Evolutionary conservation across 2,888 invertebrate genomes (phyloP), one percentile per base, ranked within the genome.

Genomic region (Pelosia muscerda): DNA sequence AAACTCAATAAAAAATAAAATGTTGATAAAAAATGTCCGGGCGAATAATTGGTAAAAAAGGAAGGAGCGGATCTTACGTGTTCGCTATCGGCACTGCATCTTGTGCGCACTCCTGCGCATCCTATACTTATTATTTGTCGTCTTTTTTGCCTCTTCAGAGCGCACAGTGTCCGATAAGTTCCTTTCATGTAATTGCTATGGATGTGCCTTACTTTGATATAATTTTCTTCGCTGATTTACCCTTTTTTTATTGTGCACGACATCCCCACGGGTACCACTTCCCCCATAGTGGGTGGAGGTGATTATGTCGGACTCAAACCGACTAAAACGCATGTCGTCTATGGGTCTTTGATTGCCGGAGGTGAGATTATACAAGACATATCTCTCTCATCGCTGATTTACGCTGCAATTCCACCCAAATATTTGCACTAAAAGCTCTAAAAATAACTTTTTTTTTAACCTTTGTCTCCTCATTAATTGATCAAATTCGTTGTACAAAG

Each of bases 41-140:
- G 42, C 28, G 23, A 61, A 65, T 61, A 66, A 66, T 23, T 31
- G 67, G 42, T 63, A 62, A 77, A 79, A 78, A 75, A 75, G 56
- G 63, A 75, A 68, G 55, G 60, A 61, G 25, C 56, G 31, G 55
- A 58, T 57, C n/a, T 53, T 77, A 57, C 65, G 38, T 26, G 63
- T 28, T 13, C 66, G 64, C 59, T 80, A 78, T 78, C 78, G 49
- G 78, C 55, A 64, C 34, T 31, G 69, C 73, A 81, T 81, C 73
- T 75, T 72, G 54, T 62, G 68, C 66, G 65, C 64, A 57, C 42
- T 61, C 42, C 42, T 61, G 67, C 63, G 67, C 65, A 69, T 72
- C 76, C 67, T 57, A 63, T 69, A 72, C 70, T 78, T 70, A 78
- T 53, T 65, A 58, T 57, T 60, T 73, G 60, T 71, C 66, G 69